phyloP scores from a whole-genome alignment of 2,888 invertebrate species.

The Drosophila pullipes region DNA sequence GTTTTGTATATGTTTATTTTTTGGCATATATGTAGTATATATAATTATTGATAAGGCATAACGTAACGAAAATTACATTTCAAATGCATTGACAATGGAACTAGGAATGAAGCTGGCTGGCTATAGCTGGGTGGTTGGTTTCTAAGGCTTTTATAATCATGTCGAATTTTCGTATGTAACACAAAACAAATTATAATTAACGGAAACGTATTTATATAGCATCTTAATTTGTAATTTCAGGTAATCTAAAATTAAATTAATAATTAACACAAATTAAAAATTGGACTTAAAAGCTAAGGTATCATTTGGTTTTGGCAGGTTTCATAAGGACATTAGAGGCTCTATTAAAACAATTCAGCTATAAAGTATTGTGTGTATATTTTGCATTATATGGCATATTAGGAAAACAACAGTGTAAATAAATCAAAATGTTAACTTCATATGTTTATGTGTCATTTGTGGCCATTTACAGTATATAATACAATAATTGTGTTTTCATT shows the following conservation, averaged over 20 bases:
- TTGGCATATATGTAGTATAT: conserved; percentile 10
- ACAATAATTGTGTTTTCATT: conserved; percentile 52
- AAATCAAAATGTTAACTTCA: conserved; percentile 64
- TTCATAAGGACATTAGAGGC: conserved; percentile 68
- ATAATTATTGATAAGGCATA: conserved; percentile 30
- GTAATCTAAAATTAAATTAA: conserved; percentile 43
- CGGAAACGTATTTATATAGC: conserved; percentile 38
- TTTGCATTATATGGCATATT: conserved; percentile 64
- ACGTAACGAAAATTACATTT: conserved; percentile 36
- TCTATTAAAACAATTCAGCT: conserved; percentile 72
- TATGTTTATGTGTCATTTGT: conserved; percentile 71
- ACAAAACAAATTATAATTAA: conserved; percentile 26
- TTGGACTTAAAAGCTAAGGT: conserved; percentile 73
- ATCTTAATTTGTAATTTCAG: conserved; percentile 47
- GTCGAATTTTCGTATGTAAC: conserved; percentile 18
- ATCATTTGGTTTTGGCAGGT: conserved; percentile 56
- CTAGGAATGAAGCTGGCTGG: conserved; percentile 62
- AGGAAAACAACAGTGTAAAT: conserved; percentile 67
- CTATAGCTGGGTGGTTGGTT: conserved; percentile 26
- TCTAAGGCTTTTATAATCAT: conserved; percentile 30
- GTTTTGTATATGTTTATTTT: conserved; percentile 11
- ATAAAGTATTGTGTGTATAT: conserved; percentile 61
- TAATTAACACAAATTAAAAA: conserved; percentile 56
- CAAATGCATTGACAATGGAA: conserved; percentile 58
- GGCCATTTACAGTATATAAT: conserved; percentile 71